These are phyloP conservation scores for Siniperca chuatsi DNA, from an alignment of 2,113 vertebrate genomes.

Conservation along the genomic window DNA sequence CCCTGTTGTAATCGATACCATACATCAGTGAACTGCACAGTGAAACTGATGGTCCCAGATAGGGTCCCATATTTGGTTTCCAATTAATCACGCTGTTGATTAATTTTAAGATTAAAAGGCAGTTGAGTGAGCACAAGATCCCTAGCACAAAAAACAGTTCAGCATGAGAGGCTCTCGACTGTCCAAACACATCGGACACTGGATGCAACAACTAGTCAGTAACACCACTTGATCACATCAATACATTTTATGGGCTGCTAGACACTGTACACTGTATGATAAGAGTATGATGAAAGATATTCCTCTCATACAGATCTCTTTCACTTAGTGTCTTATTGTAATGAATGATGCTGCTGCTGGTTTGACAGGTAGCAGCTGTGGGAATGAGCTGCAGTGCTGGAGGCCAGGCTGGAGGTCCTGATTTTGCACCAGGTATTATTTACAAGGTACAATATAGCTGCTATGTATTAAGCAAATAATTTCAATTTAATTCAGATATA, in stretches of 20 bases:
- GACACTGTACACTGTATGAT: conserved; percentile 31
- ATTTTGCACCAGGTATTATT: conserved; percentile 17
- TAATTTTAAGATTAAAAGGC: conserved; percentile 69
- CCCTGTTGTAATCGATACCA: conserved; percentile 76
- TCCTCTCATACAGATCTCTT: conserved; percentile 36
- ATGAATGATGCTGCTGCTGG: conserved; percentile 72
- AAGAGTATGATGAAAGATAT: conserved; percentile 53
- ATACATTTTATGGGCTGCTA: conserved; percentile 59
- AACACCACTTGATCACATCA: conserved; percentile 60
- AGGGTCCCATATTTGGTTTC: conserved; percentile 72
- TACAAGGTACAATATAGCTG: not conserved
- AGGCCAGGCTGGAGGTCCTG: conserved; percentile 64
- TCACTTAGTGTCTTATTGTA: conserved; percentile 57
- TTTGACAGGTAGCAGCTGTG: conserved; percentile 65
- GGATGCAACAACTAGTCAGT: conserved; percentile 59
- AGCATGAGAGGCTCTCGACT: conserved; percentile 25
- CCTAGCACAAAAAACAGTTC: conserved; percentile 42
- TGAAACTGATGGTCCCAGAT: conserved; percentile 74
- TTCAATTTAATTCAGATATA: not conserved
- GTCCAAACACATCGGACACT: conserved; percentile 43
- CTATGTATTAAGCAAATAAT: not conserved
- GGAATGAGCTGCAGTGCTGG: conserved; percentile 61
- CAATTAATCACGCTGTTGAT: conserved; percentile 71
- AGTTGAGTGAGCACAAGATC: conserved; percentile 57
- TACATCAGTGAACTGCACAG: conserved; percentile 76